phyloP scores from a whole-genome alignment of 2,797 vertebrate species.

The Dryobates pubescens region DNA sequence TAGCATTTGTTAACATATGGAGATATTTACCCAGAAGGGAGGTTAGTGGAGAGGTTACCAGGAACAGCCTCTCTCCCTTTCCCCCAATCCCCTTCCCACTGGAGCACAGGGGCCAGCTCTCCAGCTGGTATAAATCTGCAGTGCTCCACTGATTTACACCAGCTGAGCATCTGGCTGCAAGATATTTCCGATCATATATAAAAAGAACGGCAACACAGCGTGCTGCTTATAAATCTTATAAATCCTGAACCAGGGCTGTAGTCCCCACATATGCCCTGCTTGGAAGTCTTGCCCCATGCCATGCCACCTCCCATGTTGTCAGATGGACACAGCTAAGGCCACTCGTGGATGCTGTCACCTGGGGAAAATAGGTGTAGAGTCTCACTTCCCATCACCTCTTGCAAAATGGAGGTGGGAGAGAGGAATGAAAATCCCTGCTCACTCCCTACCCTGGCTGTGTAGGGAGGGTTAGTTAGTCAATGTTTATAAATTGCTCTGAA shows the following conservation, averaged over 20 bases:
- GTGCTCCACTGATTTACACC: slow-evolving; percentile 55
- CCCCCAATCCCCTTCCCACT: slow-evolving; percentile 10
- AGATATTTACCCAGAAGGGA: slow-evolving; percentile 64
- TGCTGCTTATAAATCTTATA: slow-evolving; percentile 4
- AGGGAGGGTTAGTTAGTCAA: not conserved
- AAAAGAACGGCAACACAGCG: slow-evolving; percentile 18
- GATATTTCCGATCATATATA: slow-evolving; percentile 39
- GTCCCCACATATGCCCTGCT: not conserved
- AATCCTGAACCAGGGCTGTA: not conserved
- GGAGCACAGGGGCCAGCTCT: not conserved
- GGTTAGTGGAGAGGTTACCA: slow-evolving; percentile 41
- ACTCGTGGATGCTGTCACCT: not conserved
- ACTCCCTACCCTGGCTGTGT: not conserved
- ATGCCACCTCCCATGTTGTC: not conserved
- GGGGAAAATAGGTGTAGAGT: not conserved
- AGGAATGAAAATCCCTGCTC: not conserved
- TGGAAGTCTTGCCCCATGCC: fast-evolving
- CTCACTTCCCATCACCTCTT: not conserved
- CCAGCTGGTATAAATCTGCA: slow-evolving; percentile 63
- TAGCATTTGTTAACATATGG: slow-evolving; percentile 69
- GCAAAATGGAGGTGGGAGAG: not conserved
- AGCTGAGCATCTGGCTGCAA: slow-evolving; percentile 64
- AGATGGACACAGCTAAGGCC: not conserved
- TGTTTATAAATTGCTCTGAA: slow-evolving; percentile 1
- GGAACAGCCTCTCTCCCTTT: slow-evolving; percentile 42